phyloP scores from a whole-genome alignment of 37 sponge, comb jelly and placozoan species.

The Cladorhizidae sp. region DNA sequence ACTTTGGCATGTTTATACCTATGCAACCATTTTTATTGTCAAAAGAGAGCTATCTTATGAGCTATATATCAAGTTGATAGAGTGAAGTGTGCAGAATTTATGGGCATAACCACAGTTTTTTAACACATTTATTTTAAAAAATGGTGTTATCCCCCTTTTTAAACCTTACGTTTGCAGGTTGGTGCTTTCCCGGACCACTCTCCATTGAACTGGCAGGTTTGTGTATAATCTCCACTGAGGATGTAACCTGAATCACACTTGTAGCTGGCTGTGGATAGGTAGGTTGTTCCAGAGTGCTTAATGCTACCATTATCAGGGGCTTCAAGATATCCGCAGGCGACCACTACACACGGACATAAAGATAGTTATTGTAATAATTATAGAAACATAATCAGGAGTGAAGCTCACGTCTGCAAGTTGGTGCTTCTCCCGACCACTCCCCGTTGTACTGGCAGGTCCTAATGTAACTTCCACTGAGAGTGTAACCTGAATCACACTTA shows the following conservation, averaged over 20 bases:
- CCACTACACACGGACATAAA: neutral
- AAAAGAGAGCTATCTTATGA: too few species aligned
- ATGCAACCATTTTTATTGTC: too few species aligned
- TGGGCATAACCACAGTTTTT: too few species aligned
- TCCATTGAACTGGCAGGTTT: constrained; percentile 49
- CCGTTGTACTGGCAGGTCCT: constrained; percentile 38
- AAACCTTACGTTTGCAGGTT: constrained; percentile 50
- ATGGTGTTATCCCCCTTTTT: too few species aligned
- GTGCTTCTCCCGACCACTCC: constrained; percentile 45
- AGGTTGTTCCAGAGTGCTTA: neutral
- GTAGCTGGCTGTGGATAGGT: constrained; percentile 27
- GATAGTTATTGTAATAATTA: neutral
- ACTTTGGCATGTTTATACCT: too few species aligned
- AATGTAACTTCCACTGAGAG: constrained; percentile 23
- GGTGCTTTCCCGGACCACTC: constrained; percentile 55
- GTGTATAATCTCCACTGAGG: constrained; percentile 12
- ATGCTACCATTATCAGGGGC: constrained; percentile 39
- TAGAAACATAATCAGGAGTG: neutral
- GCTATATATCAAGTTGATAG: too few species aligned
- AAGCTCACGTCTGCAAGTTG: constrained; percentile 19
- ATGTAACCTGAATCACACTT: constrained; percentile 44
- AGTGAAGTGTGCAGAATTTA: too few species aligned
- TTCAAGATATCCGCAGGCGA: constrained; percentile 40
- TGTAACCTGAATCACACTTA: constrained; percentile 32
- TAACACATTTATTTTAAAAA: too few species aligned